Evolutionary conservation across 2,113 vertebrate species (phyloP), one percentile per base, ranked within the genome.

Genomic region (Crotophaga sulcirostris): DNA sequence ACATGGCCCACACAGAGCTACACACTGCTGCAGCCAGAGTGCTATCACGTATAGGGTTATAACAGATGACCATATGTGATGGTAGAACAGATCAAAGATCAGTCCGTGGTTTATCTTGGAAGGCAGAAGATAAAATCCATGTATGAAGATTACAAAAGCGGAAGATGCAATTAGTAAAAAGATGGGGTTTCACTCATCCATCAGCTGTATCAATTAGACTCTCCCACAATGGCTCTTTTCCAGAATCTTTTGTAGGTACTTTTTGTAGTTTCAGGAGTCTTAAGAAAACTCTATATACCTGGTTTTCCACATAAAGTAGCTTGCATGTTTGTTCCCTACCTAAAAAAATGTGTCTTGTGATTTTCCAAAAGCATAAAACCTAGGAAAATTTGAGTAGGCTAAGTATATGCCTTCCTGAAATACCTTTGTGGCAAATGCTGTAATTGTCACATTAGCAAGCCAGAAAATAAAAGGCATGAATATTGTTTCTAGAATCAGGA

Each of bases 61-160:
- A 21, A 47, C 6, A 58, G 47, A 28, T 19, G 18, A 31, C n/a
- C 0, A 0, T 11, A 3, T 18, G 26, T 31, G 29, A 52, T 82
- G 40, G 31, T 42, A 85, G 38, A 77, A 62, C 45, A 73, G 42
- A 49, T 24, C 45, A 45, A 58, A 44, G 49, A 60, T 23, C 49
- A 81, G 24, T 16, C 68, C 28, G 77, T 31, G 11, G 52, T 31
- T 87, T 51, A 16, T 73, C 54, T 66, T 55, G 31, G 52, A 80
- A 78, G 49, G 29, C 67, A 87, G 34, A 38, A 92, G 33, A 70
- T 31, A 89, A 77, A 92, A 95, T 16, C 11, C 16, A 6, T 15
- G 6, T 19, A 51, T 17, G 18, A 84, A 56, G 49, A 63, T 45
- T 54, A n/a, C 13, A 62, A 24, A 86, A 72, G 38, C 14, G 40